Conservation (phyloP, 2,113 vertebrate species). For the Neotoma lepida region DNA sequence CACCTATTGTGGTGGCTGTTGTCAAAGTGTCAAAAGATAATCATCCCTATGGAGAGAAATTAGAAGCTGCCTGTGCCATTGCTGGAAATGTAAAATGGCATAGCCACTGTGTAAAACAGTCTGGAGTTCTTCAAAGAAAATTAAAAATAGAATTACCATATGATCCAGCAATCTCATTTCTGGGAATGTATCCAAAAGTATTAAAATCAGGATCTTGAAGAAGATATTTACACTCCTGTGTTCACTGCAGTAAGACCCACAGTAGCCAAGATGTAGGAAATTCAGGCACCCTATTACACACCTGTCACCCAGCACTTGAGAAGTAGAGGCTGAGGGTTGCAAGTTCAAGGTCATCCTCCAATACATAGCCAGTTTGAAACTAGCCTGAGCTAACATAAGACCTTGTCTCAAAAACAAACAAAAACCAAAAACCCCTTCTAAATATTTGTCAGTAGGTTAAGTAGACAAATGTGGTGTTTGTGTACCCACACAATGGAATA, state of each 20-base stretch:
- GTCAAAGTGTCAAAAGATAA: not conserved
- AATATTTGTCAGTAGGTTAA: not conserved
- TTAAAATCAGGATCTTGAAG: not conserved
- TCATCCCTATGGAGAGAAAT: not conserved
- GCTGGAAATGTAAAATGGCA: not conserved
- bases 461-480: not conserved
- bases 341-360: not conserved
- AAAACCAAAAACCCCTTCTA: not conserved
- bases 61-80: not conserved
- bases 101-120: not conserved
- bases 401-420: not conserved
- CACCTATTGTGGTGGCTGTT: not conserved
- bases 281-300: not conserved
- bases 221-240: not conserved
- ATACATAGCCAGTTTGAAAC: not conserved
- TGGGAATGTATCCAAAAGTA: not conserved
- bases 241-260: not conserved
- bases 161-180: not conserved
- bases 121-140: not conserved
- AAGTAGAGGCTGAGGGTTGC: not conserved
- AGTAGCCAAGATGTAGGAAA: not conserved
- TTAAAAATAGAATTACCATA: conserved; percentile 14
- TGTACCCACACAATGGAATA: not conserved
- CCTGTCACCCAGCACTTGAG: not conserved
- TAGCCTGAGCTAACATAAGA: not conserved